Conservation (phyloP, 2,113 vertebrate species). For the Anarrhichthys ocellatus region DNA sequence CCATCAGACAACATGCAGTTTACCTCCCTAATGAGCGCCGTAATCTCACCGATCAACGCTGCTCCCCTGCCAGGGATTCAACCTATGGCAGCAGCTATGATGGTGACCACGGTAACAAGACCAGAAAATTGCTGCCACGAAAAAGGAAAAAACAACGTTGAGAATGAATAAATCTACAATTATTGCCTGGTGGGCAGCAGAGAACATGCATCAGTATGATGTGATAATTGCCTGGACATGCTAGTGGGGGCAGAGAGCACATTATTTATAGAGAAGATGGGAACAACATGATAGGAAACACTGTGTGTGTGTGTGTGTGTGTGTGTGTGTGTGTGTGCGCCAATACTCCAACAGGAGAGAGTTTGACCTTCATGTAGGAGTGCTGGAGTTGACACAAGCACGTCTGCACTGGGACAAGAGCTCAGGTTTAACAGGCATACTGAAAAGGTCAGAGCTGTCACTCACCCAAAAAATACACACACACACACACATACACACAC, state of each 20-base stretch:
- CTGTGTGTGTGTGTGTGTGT: constrained; percentile 27
- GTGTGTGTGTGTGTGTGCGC: constrained; percentile 33
- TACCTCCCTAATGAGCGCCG: constrained; percentile 59
- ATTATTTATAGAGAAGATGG: constrained; percentile 77
- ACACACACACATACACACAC: constrained; percentile 27
- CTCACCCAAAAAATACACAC: constrained; percentile 68
- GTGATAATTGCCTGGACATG: constrained; percentile 80
- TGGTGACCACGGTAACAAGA: constrained; percentile 73
- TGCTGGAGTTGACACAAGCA: constrained; percentile 82
- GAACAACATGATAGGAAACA: constrained; percentile 70
- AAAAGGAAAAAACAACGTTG: constrained; percentile 17
- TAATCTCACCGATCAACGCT: constrained; percentile 63
- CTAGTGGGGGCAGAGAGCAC: constrained; percentile 59
- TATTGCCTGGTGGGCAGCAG: constrained; percentile 69
- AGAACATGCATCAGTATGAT: constrained; percentile 73
- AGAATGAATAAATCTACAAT: constrained; percentile 77
- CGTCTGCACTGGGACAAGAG: constrained; percentile 81
- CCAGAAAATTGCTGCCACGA: constrained; percentile 42
- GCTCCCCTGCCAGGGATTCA: constrained; percentile 34
- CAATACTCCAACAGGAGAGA: constrained; percentile 64
- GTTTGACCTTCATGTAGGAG: constrained; percentile 84
- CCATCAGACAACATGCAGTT: constrained; percentile 35
- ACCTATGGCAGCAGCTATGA: constrained; percentile 64
- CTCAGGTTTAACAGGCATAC: constrained; percentile 83
- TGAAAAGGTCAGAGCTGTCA: constrained; percentile 87